Conservation (phyloP, 2,113 vertebrate genomes). For the Phycodurus eques region DNA sequence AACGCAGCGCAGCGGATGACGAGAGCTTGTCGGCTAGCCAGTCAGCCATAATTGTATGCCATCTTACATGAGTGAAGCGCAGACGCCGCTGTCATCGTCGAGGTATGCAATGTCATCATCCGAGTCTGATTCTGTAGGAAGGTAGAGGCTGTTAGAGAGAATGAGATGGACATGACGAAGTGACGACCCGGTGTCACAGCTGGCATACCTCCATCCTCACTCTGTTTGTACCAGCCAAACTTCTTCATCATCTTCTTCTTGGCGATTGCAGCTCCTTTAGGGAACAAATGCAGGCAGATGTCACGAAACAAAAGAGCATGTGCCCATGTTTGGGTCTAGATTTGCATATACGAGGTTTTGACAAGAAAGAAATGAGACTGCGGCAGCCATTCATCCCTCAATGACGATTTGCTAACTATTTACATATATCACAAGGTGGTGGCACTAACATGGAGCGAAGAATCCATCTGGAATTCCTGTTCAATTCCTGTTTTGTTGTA, state of each 20-base stretch:
- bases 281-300: neutral
- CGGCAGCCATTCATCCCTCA: too few relatives aligned
- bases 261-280: constrained; percentile 72
- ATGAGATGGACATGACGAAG: neutral
- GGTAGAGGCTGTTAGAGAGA: constrained; percentile 14
- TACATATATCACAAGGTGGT: too few relatives aligned
- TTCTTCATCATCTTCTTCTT: constrained; percentile 83
- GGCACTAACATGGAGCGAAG: too few relatives aligned
- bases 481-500: too few relatives aligned
- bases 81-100: constrained; percentile 74
- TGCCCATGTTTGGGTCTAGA: too few relatives aligned
- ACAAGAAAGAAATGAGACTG: neutral
- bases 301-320: too few relatives aligned
- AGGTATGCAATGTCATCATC: constrained; percentile 76
- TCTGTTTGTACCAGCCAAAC: constrained; percentile 79
- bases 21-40: too few relatives aligned
- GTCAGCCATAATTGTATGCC: neutral
- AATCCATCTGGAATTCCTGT: too few relatives aligned
- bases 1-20: too few relatives aligned
- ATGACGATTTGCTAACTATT: too few relatives aligned
- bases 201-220: constrained; percentile 68
- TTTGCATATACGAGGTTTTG: too few relatives aligned
- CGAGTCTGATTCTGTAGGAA: constrained; percentile 68
- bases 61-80: constrained; percentile 73
- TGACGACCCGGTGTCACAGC: neutral